Evolutionary conservation across 2,797 vertebrate genomes (phyloP), one percentile per base, ranked within the genome.

Genomic region (Mycteria americana): DNA sequence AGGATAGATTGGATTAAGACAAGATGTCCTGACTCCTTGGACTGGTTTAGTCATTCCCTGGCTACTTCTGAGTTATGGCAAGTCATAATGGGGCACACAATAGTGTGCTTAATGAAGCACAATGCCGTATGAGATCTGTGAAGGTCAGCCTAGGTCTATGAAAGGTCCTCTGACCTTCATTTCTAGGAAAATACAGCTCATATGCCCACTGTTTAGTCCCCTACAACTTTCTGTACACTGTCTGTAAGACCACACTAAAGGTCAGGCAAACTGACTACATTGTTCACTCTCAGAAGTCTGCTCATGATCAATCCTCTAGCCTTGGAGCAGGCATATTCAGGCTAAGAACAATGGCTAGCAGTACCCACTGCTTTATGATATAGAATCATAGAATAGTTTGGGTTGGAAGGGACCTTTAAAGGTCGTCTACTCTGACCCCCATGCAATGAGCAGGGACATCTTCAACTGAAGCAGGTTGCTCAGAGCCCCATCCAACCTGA

Each of bases 101-200:
- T 6, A 33, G 12, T 2, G 13, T 43, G 9, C 9, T 11, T 85
- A 56, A 63, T 11, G 19, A 50, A 74, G 27, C 4, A 12, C 7
- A 86, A 6, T 7, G 10, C 30, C 33, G 9, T 3, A 7, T 16
- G n/a, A 85, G 22, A 15, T 8, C 43, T 63, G 13, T 17, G 30
- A 63, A 86, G 33, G 5, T 21, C 54, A 35, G 3, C 21, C 28
- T 31, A 69, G 10, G 11, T 59, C 0, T 0, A 25, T 35, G 8
- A 33, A 88, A 53, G 2, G 24, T 37, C 16, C 13, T 80, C n/a
- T 51, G 43, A 2, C 14, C 21, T 65, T 39, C 5, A 14, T 65
- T 85, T 82, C 37, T 69, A 28, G 27, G 27, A 50, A 89, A 73
- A 69, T 8, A 1, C 25, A 51, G 11, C 12, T 31, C 8, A 0